Evolutionary conservation across 2,888 invertebrate genomes (phyloP), one percentile per base, ranked within the genome.

Genomic region (Andrena haemorrhoa): DNA sequence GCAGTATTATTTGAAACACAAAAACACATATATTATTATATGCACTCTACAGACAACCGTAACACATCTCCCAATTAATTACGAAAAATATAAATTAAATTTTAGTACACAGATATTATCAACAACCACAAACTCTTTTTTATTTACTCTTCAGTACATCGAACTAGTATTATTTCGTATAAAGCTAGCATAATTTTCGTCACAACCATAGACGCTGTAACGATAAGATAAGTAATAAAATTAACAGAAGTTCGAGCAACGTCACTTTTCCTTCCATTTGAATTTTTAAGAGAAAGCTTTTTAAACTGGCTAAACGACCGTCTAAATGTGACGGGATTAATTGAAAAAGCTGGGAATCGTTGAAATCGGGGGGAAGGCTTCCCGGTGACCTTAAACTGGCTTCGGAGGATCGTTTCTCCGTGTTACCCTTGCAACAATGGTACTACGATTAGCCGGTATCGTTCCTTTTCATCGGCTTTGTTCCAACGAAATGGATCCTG

Each of bases 381-480:
- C 1, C 58, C 63, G 33, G 58, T 69, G 51, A 47, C 64, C 12
- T 64, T 69, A 69, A 73, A 76, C 77, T 69, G 56, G 58, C 29
- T 63, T 8, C 0, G 10, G 56, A 41, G 64, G 41, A 60, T 64
- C 68, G 63, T 69, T 80, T 26, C 51, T 64, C 7, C 51, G 35
- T 56, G 64, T 80, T 69, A 68, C 29, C 49, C 33, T 56, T 35
- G 56, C 63, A 72, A 80, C 72, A 73, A 58, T 69, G 58, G 56
- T 69, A 66, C 29, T 80, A 56, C 65, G 35, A 51, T 16, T 63
- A 53, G 20, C 63, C 64, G 69, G 72, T 81, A 77, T 73, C 73
- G 64, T 77, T 80, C 64, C 66, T 76, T 72, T 75, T 53, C 61
- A 63, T 49, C 51, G 58, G 35, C 69, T 69, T 78, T 64, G 60